Base-by-base conservation (phyloP, 2,797 vertebrate species). In the Pseudotriccus pelzelni region DNA sequence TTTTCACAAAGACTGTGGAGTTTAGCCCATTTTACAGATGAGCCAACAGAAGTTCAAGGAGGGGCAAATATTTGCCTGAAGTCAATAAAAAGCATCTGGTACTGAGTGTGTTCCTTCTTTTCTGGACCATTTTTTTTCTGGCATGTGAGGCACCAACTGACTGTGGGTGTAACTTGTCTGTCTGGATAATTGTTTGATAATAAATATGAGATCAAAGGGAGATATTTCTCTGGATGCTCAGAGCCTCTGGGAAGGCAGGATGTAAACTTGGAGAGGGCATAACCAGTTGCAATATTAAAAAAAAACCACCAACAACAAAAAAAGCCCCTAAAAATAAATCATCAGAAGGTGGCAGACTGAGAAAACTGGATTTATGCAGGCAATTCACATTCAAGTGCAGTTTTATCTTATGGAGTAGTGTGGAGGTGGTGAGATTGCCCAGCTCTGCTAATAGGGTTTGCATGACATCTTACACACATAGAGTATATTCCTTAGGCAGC, bases 101-200 rank as follows among this genome's bases (percentile, higher is more conserved):
- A 52, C 62, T 27, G 22, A 75, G 32, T 10, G 55, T 83, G 34
- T 43, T 82, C 76, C 47, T 44, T 12, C n/a, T 84, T 60, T 44
- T 79, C 49, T 59, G 32, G 77, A 86, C 83, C 75, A 63, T 23
- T 70, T 63, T 43, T 90, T 37, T 87, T 68, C 84, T 70, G 68
- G 93, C 82, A 83, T 67, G 60, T 63, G 56, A 83, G 28, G 78
- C 69, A n/a, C 17, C 77, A 75, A 53, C 32, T 15, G 36, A 28
- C 46, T 49, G 64, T 56, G 64, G 73, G 75, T 56, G 63, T 63
- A 56, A 53, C 72, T 14, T 39, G 70, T 76, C 89, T 94, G 84
- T 73, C 87, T 95, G 82, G 79, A 39, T 93, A 92, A 96, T 76
- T 94, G 87, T 95, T 96, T 94, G 91, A 85, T 93, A 93, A 95